These are phyloP conservation scores for Allobates femoralis DNA, from an alignment of 2,797 vertebrate genomes.

Conservation along the genomic window DNA sequence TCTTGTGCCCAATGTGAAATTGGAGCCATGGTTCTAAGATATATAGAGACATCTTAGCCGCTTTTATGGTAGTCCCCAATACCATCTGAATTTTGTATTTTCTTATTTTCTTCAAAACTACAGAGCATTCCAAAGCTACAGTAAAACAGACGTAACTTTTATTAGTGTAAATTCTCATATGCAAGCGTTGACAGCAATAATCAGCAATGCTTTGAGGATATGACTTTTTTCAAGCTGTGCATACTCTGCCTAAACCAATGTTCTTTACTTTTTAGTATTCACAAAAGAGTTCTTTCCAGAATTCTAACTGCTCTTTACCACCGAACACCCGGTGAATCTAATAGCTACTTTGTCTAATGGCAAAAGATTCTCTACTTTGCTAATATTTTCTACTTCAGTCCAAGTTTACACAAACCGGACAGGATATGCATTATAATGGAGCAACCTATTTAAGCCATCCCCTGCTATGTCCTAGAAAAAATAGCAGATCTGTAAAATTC, in stretches of 20 bases:
- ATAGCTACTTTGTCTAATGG: not conserved
- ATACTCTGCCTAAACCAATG: not conserved
- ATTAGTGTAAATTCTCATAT: not conserved
- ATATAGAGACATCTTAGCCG: not conserved
- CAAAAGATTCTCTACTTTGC: not conserved
- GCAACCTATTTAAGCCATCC: not conserved
- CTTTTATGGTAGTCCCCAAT: not conserved
- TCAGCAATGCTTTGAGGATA: not conserved
- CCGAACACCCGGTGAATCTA: not conserved
- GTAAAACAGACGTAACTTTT: not conserved
- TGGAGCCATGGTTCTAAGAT: not conserved
- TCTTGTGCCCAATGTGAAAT: not conserved
- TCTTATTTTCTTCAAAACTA: not conserved
- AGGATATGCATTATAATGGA: not conserved
- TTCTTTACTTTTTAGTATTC: not conserved
- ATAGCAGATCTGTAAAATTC: no score
- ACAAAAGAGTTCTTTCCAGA: not conserved
- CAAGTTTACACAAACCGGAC: not conserved
- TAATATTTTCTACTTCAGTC: not conserved
- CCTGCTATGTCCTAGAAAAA: not conserved
- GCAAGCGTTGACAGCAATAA: not conserved
- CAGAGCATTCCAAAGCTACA: not conserved
- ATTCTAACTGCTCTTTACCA: not conserved
- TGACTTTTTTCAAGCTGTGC: conserved; percentile 10
- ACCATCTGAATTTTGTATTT: not conserved